Evolutionary conservation across 2,797 vertebrate species (phyloP), one percentile per base, ranked within the genome.

Genomic region (Clarias platycephalus): DNA sequence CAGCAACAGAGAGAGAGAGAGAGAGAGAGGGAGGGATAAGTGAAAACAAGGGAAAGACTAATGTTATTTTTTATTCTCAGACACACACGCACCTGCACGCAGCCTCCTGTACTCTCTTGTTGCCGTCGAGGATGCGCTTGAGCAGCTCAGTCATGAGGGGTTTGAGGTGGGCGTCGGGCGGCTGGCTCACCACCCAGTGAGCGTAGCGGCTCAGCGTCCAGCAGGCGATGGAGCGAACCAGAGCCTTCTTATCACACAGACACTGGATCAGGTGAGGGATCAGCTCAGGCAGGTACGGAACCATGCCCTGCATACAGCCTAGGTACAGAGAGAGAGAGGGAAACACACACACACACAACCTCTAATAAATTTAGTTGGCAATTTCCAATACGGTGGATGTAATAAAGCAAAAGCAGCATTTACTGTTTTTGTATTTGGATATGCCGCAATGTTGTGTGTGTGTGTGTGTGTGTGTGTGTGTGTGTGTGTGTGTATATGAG

Each of bases 221-320:
- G 94, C 97, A 98, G 85, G 97, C 96, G 6, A 98, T 98, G 91
- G 97, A 98, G 82, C 97, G 97, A 0, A 98, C 97, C 84, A 98
- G 91, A 0, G 97, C 97, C 91, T 98, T 98, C 92, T 97, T 97
- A 91, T 98, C 97, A 0, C 96, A 95, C 86, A 98, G 93, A 92
- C 97, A 97, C 87, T 96, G 96, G 90, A 98, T 97, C 82, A 98
- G 96, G 91, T 98, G 97, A 0, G 97, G 97, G 87, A 98, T 96
- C 86, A 98, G 93, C 93, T 98, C 97, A 0, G 97, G 97, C 83
- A 98, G 91, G 90, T 97, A 98, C 0, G 95, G 97, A 0, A 98
- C 95, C 97, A 98, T 98, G 31, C 97, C 97, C 92, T 98, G 97
- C 97, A 98, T 98, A 79, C 97, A 98, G 71, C 97, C 97, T 97